phyloP scores from a whole-genome alignment of 2,113 vertebrate genomes.

The Brachypteracias leptosomus region DNA sequence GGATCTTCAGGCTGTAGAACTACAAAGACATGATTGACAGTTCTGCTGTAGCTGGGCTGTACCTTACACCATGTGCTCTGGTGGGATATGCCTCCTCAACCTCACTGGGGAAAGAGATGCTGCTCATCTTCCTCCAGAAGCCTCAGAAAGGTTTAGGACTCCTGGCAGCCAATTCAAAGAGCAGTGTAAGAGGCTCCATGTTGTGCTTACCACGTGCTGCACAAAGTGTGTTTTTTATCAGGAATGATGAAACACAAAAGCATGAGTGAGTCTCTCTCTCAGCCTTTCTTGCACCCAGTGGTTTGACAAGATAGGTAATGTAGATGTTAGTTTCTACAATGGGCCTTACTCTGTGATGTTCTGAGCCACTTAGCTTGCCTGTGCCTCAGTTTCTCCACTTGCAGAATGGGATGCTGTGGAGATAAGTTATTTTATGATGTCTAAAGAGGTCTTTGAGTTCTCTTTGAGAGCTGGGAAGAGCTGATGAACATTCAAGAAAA shows the following conservation, averaged over 20 bases:
- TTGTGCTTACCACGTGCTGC: accelerated
- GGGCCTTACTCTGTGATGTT: neutral
- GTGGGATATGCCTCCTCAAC: neutral
- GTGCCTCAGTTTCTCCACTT: too few relatives aligned
- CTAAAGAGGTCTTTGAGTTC: neutral
- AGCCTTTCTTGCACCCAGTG: neutral
- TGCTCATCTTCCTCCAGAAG: neutral
- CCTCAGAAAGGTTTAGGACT: neutral
- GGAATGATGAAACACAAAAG: neutral
- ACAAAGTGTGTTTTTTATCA: neutral
- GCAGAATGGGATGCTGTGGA: neutral
- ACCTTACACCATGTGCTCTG: neutral
- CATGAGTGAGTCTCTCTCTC: neutral
- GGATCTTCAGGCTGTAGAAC: neutral
- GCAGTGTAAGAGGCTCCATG: neutral
- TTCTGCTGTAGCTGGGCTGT: neutral
- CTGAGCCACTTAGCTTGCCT: neutral
- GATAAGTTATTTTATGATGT: neutral
- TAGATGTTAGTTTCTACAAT: neutral
- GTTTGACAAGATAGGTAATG: neutral
- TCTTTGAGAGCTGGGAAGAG: neutral
- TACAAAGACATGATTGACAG: neutral
- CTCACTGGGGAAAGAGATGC: accelerated
- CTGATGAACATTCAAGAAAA: neutral
- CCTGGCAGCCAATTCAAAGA: neutral